These are phyloP conservation scores for Dryomyza anilis DNA, from an alignment of 2,888 invertebrate species.

Conservation along the genomic window DNA sequence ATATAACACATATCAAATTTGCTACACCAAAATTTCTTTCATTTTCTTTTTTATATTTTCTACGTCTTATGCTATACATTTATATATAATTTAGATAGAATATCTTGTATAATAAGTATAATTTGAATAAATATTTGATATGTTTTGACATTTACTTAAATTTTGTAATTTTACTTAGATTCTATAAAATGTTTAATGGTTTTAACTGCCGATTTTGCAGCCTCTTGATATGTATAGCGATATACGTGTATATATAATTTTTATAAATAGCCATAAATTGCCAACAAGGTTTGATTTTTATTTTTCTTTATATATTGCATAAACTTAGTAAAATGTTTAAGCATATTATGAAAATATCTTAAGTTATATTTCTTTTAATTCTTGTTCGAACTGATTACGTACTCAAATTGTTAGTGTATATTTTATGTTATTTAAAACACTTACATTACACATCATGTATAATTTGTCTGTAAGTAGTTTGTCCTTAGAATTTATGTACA, in stretches of 20 bases:
- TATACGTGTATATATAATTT: constrained; percentile 32
- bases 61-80: too few relatives aligned
- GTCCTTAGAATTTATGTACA: constrained; percentile 29
- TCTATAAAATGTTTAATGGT: too few relatives aligned
- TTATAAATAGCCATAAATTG: constrained; percentile 28
- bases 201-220: not conserved
- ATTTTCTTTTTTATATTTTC: not conserved
- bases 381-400: not conserved
- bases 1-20: too few relatives aligned
- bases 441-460: too few relatives aligned
- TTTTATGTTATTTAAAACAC: not conserved
- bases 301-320: too few relatives aligned
- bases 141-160: too few relatives aligned
- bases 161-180: too few relatives aligned
- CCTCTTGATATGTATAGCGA: constrained; percentile 31
- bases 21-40: too few relatives aligned
- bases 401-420: not conserved
- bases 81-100: too few relatives aligned
- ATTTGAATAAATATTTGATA: constrained; percentile 17
- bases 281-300: not conserved
- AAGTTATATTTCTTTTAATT: not conserved
- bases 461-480: constrained; percentile 35
- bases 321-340: not conserved
- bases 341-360: not conserved
- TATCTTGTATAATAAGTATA: too few relatives aligned